Conservation (phyloP, 2,888 invertebrate genomes). For the Conchocele bisecta region DNA sequence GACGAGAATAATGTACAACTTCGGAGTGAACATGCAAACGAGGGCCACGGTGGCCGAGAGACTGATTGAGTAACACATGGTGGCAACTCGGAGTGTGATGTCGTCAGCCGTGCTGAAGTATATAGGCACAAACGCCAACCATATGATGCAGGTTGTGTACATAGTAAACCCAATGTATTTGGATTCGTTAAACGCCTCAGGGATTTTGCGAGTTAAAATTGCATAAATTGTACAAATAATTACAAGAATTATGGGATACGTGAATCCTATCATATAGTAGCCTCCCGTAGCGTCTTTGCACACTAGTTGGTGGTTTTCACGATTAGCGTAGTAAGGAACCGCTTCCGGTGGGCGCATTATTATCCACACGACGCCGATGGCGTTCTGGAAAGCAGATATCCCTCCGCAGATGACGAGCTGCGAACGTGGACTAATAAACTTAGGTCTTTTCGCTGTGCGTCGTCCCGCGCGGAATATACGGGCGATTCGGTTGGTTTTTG, state of each 20-base stretch:
- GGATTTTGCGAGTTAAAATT: conserved; percentile 83
- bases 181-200: conserved; percentile 84
- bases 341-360: conserved; percentile 94
- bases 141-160: conserved; percentile 93
- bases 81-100: conserved; percentile 93
- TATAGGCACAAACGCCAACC: conserved; percentile 84
- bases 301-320: conserved; percentile 95
- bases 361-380: conserved; percentile 96
- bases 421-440: conserved; percentile 83
- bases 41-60: conserved; percentile 96
- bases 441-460: conserved; percentile 82
- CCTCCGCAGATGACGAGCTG: conserved; percentile 83
- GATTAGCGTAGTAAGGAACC: conserved; percentile 94
- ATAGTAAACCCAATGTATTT: conserved; percentile 87
- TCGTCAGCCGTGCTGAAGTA: conserved; percentile 86
- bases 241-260: conserved; percentile 95
- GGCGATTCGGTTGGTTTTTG: conserved; percentile 83
- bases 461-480: conserved; percentile 83
- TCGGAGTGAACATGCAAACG: conserved; percentile 96
- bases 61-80: conserved; percentile 97
- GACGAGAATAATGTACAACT: conserved; percentile 94
- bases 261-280: conserved; percentile 85
- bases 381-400: conserved; percentile 82
- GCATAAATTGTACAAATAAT: conserved; percentile 86
- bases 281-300: conserved; percentile 87